phyloP scores from a whole-genome alignment of 2,888 invertebrate genomes.

The Miltochrista miniata region DNA sequence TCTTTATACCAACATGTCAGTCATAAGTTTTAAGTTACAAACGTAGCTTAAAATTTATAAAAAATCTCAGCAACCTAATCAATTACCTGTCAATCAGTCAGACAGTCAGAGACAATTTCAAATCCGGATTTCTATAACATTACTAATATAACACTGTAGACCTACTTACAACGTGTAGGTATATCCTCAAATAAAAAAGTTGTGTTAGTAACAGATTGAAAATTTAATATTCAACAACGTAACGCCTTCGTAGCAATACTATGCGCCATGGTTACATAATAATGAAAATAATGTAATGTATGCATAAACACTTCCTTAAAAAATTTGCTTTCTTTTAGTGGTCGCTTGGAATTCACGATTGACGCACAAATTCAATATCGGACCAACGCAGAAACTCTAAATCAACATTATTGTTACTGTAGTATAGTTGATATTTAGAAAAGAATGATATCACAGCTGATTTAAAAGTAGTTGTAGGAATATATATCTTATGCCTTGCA shows the following conservation, averaged over 20 bases:
- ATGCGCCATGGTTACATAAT: conserved; percentile 46
- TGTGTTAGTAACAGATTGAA: not conserved
- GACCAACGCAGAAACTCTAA: conserved; percentile 22
- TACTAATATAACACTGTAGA: too few relatives aligned
- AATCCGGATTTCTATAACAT: too few relatives aligned
- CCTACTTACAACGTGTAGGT: too few relatives aligned
- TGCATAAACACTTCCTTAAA: conserved; percentile 71
- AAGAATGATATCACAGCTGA: conserved; percentile 51
- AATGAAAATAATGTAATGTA: conserved; percentile 59
- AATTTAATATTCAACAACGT: conserved; percentile 15
- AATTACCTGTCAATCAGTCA: conserved; percentile 57
- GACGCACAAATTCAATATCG: conserved; percentile 64
- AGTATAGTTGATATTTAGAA: conserved; percentile 46
- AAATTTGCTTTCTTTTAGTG: conserved; percentile 78
- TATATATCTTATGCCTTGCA: conserved; percentile 18
- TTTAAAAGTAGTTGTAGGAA: conserved; percentile 22
- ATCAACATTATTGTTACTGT: conserved; percentile 29
- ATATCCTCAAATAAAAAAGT: too few relatives aligned
- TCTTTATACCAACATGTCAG: conserved; percentile 23
- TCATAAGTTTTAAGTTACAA: conserved; percentile 19
- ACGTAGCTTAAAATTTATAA: conserved; percentile 22
- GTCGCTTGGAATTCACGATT: conserved; percentile 78
- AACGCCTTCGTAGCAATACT: conserved; percentile 12
- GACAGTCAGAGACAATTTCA: conserved; percentile 9
- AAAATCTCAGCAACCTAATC: conserved; percentile 32